Base-by-base conservation (phyloP, 2,113 vertebrate genomes). In the Caranx melampygus region DNA sequence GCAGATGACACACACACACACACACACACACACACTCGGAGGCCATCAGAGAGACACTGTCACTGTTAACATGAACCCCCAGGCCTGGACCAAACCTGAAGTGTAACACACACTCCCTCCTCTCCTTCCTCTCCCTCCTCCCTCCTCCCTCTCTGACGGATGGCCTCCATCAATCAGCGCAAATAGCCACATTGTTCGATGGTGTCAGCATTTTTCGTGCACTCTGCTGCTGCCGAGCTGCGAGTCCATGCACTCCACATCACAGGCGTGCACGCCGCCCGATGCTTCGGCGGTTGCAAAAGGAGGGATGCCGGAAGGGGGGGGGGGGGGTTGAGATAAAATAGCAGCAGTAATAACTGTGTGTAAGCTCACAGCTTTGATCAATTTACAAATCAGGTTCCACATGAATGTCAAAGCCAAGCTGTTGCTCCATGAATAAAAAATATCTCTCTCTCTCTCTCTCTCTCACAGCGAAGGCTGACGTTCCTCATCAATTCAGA, bases 141-240 rank as follows among this genome's bases (percentile, higher is more conserved):
- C n/a, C 47, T 13, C 18, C 37, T 54, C 59, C 47, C 16, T 15
- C 40, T 59, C 60, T 55, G 55, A 78, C 84, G 73, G 81, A 84
- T 81, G 81, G 75, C 82, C 75, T 72, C 68, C 83, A 83, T 86
- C 86, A 86, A 74, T 84, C 87, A 86, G 71, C 47, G 78, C 79
- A 76, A 82, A 81, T 11, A 67, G 87, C 71, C 72, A 66, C 76
- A 75, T 81, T 78, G 83, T 86, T 77, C 40, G 26, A 45, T 37
- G 31, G 59, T 85, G 91, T 89, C 87, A 90, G 89, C 87, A 61
- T 75, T 75, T 88, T 58, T 26, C 13, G 45, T 77, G 64, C 57
- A 49, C 64, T 60, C 75, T 68, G 60, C 79, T 20, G 78, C 76
- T 75, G 78, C 76, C 72, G 67, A 35, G 37, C 75, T 66, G 20